A percentile compares a stretch with the other conserved stretches of the same genome.
phyloP scores from a whole-genome alignment of 2,113 vertebrate species.

The Aplodontia rufa region DNA sequence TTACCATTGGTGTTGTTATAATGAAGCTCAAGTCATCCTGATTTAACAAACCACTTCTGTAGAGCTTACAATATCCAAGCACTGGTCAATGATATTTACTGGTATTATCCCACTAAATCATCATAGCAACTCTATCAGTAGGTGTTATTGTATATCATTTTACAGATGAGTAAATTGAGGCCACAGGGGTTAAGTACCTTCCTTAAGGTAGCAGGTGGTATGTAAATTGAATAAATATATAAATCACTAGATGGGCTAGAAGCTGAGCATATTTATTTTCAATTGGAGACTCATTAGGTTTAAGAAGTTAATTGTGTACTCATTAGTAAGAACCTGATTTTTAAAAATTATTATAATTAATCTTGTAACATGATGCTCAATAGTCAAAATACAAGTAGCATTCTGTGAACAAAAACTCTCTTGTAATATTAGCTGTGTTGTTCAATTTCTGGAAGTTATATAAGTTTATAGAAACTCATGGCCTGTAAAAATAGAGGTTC shows the following conservation, averaged over 20 bases:
- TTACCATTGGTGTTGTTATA: neutral
- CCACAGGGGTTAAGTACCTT: neutral
- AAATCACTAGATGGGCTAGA: neutral
- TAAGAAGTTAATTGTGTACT: neutral
- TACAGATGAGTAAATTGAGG: neutral
- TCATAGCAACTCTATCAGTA: neutral
- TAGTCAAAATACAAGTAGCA: constrained; percentile 19
- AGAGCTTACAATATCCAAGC: neutral
- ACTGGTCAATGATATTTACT: neutral
- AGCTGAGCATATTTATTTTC: neutral
- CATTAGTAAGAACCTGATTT: neutral
- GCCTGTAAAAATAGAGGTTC: neutral
- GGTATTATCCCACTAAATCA: neutral
- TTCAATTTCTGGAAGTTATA: neutral
- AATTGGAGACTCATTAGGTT: neutral
- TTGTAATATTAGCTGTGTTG: neutral
- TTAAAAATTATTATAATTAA: constrained; percentile 42
- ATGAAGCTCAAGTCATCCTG: neutral
- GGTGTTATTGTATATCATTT: neutral
- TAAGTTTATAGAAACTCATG: constrained; percentile 25
- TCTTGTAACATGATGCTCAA: neutral
- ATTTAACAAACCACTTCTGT: neutral
- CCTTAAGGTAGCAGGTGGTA: neutral
- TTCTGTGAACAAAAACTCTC: constrained; percentile 37
- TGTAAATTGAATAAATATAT: neutral